Evolutionary conservation across 1,140 invertebrate species (phyloP), one percentile per base, ranked within the genome.

Genomic region (Pectinophora gossypiella): DNA sequence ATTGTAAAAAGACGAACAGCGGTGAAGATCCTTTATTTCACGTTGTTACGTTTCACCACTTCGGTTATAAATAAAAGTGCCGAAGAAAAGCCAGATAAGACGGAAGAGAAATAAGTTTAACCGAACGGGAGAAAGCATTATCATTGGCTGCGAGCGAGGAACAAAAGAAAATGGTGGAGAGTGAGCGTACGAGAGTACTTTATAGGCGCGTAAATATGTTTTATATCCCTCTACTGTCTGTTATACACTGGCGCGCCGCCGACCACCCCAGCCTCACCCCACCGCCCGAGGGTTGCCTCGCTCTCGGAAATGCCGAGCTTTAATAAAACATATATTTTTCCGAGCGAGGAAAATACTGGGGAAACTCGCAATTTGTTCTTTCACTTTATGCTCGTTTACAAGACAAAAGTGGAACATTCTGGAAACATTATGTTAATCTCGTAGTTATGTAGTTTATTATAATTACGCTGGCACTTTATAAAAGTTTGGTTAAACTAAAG

Each of bases 301-400:
- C 76, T 82, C 83, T 86, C 77, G 83, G 83, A 86, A 86, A 86
- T 82, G 76, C 81, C 83, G 83, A 85, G 83, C 83, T 86, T 86
- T 86, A 86, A 86, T 86, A 86, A 86, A 86, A 86, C 83, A 86
- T 86, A 85, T 84, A 86, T 86, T 86, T 86, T 85, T 85, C 79
- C 76, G 78, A 85, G 81, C 83, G 81, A 85, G 81, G 81, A 85
- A 86, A 86, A 86, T 85, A 86, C 79, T 83, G 83, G 78, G 83
- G 80, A 86, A 86, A 85, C 81, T 86, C 79, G 81, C 81, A 86
- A 86, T 86, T 86, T 85, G 83, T 85, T 86, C 83, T 85, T 87
- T 87, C 84, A 87, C 84, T 87, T 87, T 87, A 85, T 85, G 80
- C 81, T 84, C 84, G 84, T 87, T 87, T 87, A 87, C 84, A 85